These are phyloP conservation scores for Protobothrops flavoviridis DNA, from an alignment of 2,113 vertebrate genomes.

Conservation along the genomic window DNA sequence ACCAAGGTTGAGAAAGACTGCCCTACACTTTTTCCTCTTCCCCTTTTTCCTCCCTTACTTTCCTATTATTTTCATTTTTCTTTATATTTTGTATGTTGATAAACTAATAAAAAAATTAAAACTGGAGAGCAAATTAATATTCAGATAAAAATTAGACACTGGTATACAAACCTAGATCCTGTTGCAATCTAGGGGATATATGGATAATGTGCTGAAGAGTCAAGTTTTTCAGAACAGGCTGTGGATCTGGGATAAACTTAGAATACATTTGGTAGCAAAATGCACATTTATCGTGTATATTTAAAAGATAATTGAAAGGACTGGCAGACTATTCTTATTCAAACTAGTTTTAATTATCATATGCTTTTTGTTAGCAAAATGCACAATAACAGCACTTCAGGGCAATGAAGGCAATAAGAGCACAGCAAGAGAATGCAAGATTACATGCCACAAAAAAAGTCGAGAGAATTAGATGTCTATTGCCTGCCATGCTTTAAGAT, in stretches of 20 bases:
- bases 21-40: background rate
- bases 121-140: background rate
- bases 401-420: constrained; percentile 29
- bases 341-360: constrained; percentile 30
- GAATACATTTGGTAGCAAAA: constrained; percentile 6
- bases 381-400: constrained; percentile 24
- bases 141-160: background rate
- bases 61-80: background rate
- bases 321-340: constrained; percentile 44
- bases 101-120: background rate
- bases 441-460: background rate
- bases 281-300: constrained; percentile 1
- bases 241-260: background rate
- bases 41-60: background rate
- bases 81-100: background rate
- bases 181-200: background rate
- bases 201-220: background rate
- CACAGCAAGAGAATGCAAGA: constrained; percentile 10
- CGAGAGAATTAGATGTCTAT: background rate
- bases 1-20: background rate
- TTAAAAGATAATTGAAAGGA: constrained; percentile 38
- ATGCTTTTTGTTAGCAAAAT: constrained; percentile 24
- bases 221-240: background rate
- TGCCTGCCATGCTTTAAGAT: background rate
- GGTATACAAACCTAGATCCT: background rate